Evolutionary conservation across 2,888 invertebrate species (phyloP), one percentile per base, ranked within the genome.

Genomic region (Celastrina argiolus): DNA sequence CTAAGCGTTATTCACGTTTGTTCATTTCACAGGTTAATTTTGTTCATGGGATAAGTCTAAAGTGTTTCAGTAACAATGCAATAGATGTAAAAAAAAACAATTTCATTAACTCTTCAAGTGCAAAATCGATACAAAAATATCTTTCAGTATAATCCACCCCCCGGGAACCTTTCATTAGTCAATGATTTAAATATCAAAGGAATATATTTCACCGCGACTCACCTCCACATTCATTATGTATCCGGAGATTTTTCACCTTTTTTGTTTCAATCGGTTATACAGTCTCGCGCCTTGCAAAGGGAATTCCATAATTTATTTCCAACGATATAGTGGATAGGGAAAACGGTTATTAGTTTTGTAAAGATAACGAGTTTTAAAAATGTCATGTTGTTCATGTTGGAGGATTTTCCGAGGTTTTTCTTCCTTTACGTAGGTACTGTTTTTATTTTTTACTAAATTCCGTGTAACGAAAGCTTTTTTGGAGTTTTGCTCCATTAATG

Each of bases 141-240:
- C 18, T 51, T 59, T 51, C 18, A 36, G 45, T 39, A 66, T 64
- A 66, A 64, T 58, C 69, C 71, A 68, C 72, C 78, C 76, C 75
- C 3, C 58, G 73, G 78, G 81, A 80, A 81, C 79, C 81, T 84
- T 81, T 84, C 83, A 83, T 84, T 84, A 84, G 80, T 76, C 76
- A 71, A 75, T 75, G 78, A 85, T 85, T 85, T 84, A 78, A 85
- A 85, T 85, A 81, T 85, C 85, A 85, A 85, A 85, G 81, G 85
- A 85, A 85, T 85, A 85, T 75, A 84, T 84, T 83, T 78, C 72
- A 75, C 71, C 68, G 71, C 78, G 74, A 75, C 76, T 74, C 76
- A 73, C 71, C 74, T 80, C 75, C 76, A 73, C 71, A 74, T 80
- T 78, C 78, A 77, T 76, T 78, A 76, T 74, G 76, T 75, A 76